Evolutionary conservation across 2,113 vertebrate genomes (phyloP).

Genomic region (Grammomys surdaster): DNA sequence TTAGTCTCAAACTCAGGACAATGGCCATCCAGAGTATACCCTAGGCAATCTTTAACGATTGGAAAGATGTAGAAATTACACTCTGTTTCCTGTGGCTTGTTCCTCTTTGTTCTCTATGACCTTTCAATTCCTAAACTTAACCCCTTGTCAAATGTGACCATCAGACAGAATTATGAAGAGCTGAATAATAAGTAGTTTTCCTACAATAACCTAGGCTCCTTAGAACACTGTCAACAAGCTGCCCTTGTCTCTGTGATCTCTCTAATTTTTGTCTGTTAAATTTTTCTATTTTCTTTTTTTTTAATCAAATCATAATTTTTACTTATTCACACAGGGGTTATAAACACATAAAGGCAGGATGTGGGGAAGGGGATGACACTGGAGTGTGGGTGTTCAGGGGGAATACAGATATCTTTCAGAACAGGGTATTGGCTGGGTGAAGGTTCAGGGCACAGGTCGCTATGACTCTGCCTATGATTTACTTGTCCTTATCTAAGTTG

Average conservation of each 20-base stretch:
- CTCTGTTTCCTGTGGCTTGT: neutral
- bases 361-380: too few relatives aligned
- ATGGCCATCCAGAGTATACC: neutral
- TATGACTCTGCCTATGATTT: too few relatives aligned
- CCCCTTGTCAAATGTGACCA: neutral
- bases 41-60: neutral
- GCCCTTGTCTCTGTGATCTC: neutral
- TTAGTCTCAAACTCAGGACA: neutral
- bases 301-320: too few relatives aligned
- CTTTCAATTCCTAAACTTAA: neutral
- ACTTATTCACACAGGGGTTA: too few relatives aligned
- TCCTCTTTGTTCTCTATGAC: neutral
- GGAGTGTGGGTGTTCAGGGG: too few relatives aligned
- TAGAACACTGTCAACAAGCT: neutral
- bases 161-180: neutral
- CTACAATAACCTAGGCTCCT: neutral
- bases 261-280: neutral
- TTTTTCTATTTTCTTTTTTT: neutral
- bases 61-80: neutral
- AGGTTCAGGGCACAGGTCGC: too few relatives aligned
- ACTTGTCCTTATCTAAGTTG: too few relatives aligned
- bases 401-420: too few relatives aligned
- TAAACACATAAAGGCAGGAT: too few relatives aligned
- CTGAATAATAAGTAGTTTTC: neutral
- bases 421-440: too few relatives aligned